Conservation (phyloP, 1,140 invertebrate genomes). For the Aphidius gifuensis region DNA sequence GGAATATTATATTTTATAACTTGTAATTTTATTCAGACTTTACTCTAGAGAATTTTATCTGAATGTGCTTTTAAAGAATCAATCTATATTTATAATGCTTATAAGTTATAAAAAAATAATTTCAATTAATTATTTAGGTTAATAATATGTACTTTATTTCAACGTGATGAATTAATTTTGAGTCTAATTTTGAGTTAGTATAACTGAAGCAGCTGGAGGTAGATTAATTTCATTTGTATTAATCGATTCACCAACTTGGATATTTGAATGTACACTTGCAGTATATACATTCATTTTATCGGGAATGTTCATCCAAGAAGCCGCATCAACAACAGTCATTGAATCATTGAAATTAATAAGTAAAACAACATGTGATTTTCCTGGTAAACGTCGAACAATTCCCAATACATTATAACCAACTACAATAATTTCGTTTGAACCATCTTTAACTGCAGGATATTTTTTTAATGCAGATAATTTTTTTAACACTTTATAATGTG, state of each 20-base stretch:
- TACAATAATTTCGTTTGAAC: constrained; percentile 39
- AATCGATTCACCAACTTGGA: neutral
- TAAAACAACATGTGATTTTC: constrained; percentile 13
- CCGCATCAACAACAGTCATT: constrained; percentile 23
- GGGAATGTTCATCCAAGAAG: constrained; percentile 29
- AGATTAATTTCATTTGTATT: constrained; percentile 18
- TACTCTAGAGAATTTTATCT: no score
- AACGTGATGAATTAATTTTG: neutral
- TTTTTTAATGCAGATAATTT: constrained; percentile 75
- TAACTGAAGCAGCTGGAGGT: constrained; percentile 25
- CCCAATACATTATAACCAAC: constrained; percentile 45
- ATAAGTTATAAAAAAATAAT: no score
- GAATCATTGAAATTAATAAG: constrained; percentile 32
- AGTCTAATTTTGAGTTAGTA: constrained; percentile 23
- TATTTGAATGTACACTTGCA: constrained; percentile 19
- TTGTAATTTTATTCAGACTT: no score
- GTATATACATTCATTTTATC: constrained; percentile 25
- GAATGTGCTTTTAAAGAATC: no score
- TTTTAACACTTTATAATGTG: constrained; percentile 58
- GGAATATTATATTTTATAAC: no score
- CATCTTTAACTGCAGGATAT: constrained; percentile 60
- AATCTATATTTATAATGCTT: no score
- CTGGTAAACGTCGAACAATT: constrained; percentile 23
- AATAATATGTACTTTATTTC: no score
- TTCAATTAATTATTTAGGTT: no score